Evolutionary conservation across 2,113 vertebrate genomes (phyloP).

Genomic region (Ptilorrhoa leucosticta): DNA sequence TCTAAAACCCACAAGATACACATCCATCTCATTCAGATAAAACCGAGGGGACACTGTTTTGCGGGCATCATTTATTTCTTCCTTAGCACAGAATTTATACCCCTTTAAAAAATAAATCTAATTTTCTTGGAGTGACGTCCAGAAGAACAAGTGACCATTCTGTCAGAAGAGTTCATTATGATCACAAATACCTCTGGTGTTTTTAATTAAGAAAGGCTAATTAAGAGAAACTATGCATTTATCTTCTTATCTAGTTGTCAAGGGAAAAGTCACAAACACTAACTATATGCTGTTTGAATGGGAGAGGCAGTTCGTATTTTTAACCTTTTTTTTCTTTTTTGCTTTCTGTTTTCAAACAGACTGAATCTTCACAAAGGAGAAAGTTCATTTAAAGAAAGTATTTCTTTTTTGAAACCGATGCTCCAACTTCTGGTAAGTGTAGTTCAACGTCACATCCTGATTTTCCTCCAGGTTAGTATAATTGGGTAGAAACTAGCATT

Average conservation of each 20-base stretch:
- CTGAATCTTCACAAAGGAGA: not conserved
- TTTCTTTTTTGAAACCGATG: not conserved
- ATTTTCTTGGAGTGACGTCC: constrained; percentile 83
- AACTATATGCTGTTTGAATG: constrained; percentile 59
- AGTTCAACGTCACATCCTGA: not conserved
- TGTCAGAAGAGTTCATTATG: constrained; percentile 94
- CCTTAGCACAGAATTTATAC: constrained; percentile 67
- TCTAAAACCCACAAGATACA: constrained; percentile 75
- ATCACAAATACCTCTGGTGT: constrained; percentile 86
- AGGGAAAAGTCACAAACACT: constrained; percentile 60
- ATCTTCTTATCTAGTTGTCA: constrained; percentile 81
- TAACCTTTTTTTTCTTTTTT: not conserved
- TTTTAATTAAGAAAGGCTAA: constrained; percentile 98
- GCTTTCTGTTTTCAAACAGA: not conserved
- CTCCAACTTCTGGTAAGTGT: not conserved
- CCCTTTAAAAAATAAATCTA: constrained; percentile 68
- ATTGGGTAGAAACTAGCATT: constrained; percentile 24
- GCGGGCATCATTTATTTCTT: constrained; percentile 71
- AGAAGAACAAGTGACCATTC: constrained; percentile 82
- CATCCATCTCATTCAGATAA: constrained; percentile 80
- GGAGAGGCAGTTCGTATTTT: not conserved
- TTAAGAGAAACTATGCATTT: constrained; percentile 86
- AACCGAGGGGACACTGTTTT: constrained; percentile 67
- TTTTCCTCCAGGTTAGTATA: constrained; percentile 27
- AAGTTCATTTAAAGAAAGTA: not conserved